Evolutionary conservation across 2,113 vertebrate genomes (phyloP).

Genomic region (Hyperopisus bebe): DNA sequence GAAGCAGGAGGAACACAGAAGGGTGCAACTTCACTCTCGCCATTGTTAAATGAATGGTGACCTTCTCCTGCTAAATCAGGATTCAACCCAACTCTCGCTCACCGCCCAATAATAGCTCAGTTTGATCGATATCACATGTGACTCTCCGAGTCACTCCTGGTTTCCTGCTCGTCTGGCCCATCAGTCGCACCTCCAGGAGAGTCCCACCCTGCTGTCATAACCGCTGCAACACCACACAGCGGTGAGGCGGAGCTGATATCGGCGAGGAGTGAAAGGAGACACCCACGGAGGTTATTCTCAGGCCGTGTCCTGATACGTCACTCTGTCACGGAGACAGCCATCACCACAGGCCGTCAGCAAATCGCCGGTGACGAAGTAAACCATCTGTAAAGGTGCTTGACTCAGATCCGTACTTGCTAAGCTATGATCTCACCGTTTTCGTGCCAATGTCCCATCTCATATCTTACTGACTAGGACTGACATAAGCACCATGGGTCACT

Average conservation of each 20-base stretch:
- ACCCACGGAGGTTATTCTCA: neutral
- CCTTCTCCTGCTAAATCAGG: neutral
- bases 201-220: slow-evolving; percentile 41
- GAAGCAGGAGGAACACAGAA: neutral
- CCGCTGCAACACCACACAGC: slow-evolving; percentile 35
- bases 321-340: neutral
- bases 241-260: neutral
- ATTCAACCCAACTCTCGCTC: neutral
- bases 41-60: neutral
- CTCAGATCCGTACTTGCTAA: neutral
- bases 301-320: neutral
- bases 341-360: neutral
- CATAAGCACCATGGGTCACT: neutral
- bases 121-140: neutral
- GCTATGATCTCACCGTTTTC: neutral
- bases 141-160: neutral
- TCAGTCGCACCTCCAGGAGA: neutral
- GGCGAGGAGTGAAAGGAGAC: neutral
- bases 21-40: neutral
- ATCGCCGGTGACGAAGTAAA: neutral
- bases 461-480: neutral
- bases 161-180: neutral
- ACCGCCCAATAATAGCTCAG: neutral
- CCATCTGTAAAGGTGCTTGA: neutral
- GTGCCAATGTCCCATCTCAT: neutral